A percentile compares a stretch with the other conserved stretches of the same genome.
Conservation (phyloP, 2,797 vertebrate genomes). For the Lacerta bilineata region DNA sequence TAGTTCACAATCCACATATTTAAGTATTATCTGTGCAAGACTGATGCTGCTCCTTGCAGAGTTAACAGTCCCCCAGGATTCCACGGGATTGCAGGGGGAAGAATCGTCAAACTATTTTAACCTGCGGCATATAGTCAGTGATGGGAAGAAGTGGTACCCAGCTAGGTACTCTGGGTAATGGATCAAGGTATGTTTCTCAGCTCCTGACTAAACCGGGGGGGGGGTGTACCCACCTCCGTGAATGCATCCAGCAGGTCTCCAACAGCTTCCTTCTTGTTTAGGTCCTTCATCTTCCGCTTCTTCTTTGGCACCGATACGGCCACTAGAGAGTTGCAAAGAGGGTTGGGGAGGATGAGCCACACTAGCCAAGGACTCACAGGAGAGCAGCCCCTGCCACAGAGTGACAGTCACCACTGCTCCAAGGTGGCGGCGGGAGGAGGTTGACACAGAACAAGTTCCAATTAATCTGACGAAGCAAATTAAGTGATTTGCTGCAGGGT, state of each 20-base stretch:
- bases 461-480: neutral
- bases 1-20: neutral
- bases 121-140: no score
- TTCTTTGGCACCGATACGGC: conserved; percentile 96
- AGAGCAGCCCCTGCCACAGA: neutral
- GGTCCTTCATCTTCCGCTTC: conserved; percentile 95
- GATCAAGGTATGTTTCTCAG: neutral
- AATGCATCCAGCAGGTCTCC: conserved; percentile 97
- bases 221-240: conserved; percentile 87
- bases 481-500: no score
- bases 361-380: neutral
- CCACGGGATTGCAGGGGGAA: neutral
- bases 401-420: neutral
- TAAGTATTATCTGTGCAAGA: neutral
- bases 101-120: neutral
- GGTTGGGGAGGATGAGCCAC: neutral
- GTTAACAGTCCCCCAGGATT: neutral
- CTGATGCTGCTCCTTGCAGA: neutral
- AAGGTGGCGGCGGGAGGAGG: no score
- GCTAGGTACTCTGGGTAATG: neutral
- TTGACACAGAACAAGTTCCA: neutral
- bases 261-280: conserved; percentile 94
- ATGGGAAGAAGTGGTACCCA: neutral
- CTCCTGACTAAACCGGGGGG: fast-evolving
- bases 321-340: conserved; percentile 64